Evolutionary conservation across 1,140 invertebrate genomes (phyloP), one percentile per base, ranked within the genome.

Genomic region (Musca vetustissima): DNA sequence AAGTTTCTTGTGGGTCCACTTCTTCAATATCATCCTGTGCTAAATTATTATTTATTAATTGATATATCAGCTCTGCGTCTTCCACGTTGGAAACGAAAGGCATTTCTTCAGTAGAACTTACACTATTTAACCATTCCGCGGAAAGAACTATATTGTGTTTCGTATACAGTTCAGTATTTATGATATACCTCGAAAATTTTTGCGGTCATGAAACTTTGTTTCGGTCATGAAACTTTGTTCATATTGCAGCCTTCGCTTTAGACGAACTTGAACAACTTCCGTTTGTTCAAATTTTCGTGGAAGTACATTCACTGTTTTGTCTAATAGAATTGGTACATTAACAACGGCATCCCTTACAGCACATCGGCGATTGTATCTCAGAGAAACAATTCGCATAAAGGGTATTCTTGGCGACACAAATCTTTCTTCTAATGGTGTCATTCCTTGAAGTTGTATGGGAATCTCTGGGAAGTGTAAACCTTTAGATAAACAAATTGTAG

Each of bases 191-290:
- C 53, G 8, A 57, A 22, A 14, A 68, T 53, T 61, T 68, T 68
- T 7, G 17, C 52, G 11, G 67, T 25, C 70, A 72, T 48, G 19
- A 68, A n/a, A n/a, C n/a, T n/a, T 68, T 32, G 53, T 55, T 22
- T 67, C 66, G 6, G 50, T 72, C 59, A 25, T 67, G 57, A 32
- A 67, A 55, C 36, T 55, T 8, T 67, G 66, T n/a, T 67, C 53
- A 22, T 67, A 55, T 67, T 53, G 8, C 13, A 67, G 21, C n/a
- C 50, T 28, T 2, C 66, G 13, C 36, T 67, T 67, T 4, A 67
- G 53, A 22, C 57, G 52, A 36, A 67, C 25, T 49, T 68, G 67
- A 61, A 68, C 61, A 1, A 68, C 67, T 24, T 68, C 19, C 15
- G 55, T 68, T 22, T 68, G 17, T 15, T 43, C 69, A 22, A 8